Conservation (phyloP, 2,113 vertebrate genomes). For the Miniopterus natalensis region DNA sequence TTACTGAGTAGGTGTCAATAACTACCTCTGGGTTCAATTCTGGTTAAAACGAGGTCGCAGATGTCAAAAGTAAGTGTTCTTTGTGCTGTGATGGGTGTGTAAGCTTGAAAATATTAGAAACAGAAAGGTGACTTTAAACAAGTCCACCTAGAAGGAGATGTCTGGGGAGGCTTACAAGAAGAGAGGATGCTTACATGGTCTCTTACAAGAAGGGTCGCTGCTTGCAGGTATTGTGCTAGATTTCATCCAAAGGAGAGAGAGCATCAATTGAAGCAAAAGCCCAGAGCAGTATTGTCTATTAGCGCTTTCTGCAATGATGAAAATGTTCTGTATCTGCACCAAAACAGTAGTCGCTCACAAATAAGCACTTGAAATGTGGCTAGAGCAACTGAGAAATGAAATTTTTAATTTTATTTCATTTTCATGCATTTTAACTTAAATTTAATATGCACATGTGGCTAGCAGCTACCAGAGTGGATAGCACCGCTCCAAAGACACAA, state of each 20-base stretch:
- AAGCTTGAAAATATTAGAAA: not conserved
- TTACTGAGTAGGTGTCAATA: not conserved
- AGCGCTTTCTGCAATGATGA: not conserved
- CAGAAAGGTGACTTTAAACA: not conserved
- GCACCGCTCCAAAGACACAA: not conserved
- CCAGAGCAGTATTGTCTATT: not conserved
- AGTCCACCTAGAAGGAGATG: not conserved
- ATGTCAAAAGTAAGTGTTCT: not conserved
- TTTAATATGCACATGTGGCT: not conserved
- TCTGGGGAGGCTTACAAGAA: constrained; percentile 17
- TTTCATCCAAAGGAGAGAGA: not conserved
- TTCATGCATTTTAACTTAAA: constrained; percentile 33
- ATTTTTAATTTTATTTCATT: constrained; percentile 19
- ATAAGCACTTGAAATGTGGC: not conserved
- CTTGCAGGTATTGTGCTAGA: not conserved
- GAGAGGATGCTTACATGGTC: not conserved
- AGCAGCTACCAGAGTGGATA: not conserved
- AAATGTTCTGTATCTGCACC: not conserved
- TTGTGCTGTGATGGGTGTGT: not conserved
- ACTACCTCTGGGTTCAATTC: constrained; percentile 3
- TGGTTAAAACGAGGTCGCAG: not conserved
- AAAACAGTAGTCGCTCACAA: not conserved
- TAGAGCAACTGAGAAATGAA: not conserved
- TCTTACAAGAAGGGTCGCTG: not conserved
- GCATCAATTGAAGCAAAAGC: not conserved